phyloP scores from a whole-genome alignment of 2,888 invertebrate species.

The Hyposoter didymator region DNA sequence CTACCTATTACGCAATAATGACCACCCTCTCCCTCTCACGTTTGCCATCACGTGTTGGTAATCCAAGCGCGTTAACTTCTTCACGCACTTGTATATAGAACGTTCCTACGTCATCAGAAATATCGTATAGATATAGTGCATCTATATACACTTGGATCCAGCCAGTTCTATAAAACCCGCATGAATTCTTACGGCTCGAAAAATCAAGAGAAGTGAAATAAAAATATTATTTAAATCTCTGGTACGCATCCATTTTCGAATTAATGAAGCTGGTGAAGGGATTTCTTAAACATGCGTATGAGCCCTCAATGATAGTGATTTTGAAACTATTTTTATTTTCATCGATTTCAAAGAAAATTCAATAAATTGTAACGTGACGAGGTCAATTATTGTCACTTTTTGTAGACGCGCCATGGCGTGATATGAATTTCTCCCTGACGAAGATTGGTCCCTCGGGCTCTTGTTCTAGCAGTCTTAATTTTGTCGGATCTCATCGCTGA shows the following conservation, averaged over 20 bases:
- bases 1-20: conserved; percentile 62
- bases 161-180: not conserved
- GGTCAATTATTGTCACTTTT: not conserved
- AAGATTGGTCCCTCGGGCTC: not conserved
- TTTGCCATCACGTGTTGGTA: conserved; percentile 65
- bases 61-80: conserved; percentile 63
- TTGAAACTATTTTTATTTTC: too few species aligned
- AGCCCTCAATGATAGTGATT: not conserved
- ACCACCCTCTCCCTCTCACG: conserved; percentile 58
- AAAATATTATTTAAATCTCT: not conserved
- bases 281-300: not conserved
- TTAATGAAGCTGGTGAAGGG: not conserved
- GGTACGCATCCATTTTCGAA: not conserved
- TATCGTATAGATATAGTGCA: not conserved
- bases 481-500: not conserved
- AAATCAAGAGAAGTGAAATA: not conserved
- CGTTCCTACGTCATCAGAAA: conserved; percentile 44
- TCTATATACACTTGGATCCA: not conserved
- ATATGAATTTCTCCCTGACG: not conserved
- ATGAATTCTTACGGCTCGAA: not conserved
- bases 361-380: not conserved
- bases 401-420: not conserved
- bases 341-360: not conserved
- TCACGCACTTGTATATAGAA: conserved; percentile 45
- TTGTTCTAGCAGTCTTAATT: not conserved